Evolutionary conservation across 2,113 vertebrate species (phyloP).

Genomic region (Erythrolamprus reginae): DNA sequence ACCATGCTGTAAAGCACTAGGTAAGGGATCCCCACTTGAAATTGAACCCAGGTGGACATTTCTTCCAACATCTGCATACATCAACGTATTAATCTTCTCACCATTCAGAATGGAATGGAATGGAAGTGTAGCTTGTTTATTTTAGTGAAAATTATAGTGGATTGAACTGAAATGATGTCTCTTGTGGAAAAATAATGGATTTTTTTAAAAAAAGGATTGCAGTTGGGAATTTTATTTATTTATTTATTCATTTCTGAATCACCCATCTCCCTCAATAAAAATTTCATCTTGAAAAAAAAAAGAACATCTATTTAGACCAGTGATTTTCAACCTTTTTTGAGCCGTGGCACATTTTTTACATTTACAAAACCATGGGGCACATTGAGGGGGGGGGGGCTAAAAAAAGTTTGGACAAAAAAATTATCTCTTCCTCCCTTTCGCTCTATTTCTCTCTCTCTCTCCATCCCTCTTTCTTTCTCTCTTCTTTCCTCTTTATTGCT

Average conservation of each 20-base stretch:
- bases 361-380: no score
- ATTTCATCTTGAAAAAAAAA: not conserved
- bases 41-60: no score
- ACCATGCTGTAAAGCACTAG: not conserved
- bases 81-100: not conserved
- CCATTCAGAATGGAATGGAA: not conserved
- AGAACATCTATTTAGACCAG: not conserved
- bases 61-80: not conserved
- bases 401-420: no score
- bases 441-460: no score
- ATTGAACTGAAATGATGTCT: not conserved
- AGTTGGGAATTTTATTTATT: not conserved
- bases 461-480: no score
- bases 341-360: no score
- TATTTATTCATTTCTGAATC: not conserved
- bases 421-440: no score
- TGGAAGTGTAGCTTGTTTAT: not conserved
- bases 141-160: not conserved
- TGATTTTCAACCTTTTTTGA: no score
- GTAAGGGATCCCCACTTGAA: not conserved
- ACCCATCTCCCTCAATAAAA: not conserved
- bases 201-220: not conserved
- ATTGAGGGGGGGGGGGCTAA: no score
- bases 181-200: not conserved
- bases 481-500: no score